phyloP scores from a whole-genome alignment of 2,888 invertebrate species.

The Pammene fasciana region DNA sequence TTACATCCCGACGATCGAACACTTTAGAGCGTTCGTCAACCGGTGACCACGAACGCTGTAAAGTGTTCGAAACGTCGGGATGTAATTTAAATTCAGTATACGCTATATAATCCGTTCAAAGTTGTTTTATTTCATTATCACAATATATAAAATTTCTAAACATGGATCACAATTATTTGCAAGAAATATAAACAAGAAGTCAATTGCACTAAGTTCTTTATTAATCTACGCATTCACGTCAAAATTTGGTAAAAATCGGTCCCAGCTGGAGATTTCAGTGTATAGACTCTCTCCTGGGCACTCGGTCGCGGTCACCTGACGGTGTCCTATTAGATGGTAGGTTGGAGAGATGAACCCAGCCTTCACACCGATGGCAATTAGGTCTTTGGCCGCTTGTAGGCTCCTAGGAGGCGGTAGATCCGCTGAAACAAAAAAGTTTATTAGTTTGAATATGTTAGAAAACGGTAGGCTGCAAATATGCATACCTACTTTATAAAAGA shows the following conservation, averaged over 20 bases:
- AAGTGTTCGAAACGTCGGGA: no score
- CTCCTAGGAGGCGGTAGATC: slow-evolving; percentile 82
- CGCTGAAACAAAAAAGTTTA: slow-evolving; percentile 61
- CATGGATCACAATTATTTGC: no score
- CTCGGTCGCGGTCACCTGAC: slow-evolving; percentile 79
- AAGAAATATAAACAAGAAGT: neutral
- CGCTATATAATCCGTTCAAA: no score
- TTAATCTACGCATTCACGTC: slow-evolving; percentile 4
- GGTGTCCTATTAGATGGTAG: slow-evolving; percentile 86
- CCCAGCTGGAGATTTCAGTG: slow-evolving; percentile 85
- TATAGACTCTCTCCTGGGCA: slow-evolving; percentile 87
- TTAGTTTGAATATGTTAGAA: neutral
- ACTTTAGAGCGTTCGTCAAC: no score
- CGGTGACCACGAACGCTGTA: no score
- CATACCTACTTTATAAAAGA: no score
- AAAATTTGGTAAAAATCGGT: slow-evolving; percentile 53
- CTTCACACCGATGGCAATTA: slow-evolving; percentile 84
- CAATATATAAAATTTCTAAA: no score
- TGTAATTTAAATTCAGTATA: no score
- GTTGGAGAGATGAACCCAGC: slow-evolving; percentile 82
- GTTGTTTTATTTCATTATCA: no score
- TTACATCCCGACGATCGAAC: no score
- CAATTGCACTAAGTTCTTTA: slow-evolving; percentile 10
- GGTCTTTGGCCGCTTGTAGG: slow-evolving; percentile 76
- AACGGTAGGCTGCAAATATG: no score